A percentile compares a stretch with the other conserved stretches of the same genome.
Conservation (phyloP, 2,888 invertebrate genomes). For the Zonitis immaculata region DNA sequence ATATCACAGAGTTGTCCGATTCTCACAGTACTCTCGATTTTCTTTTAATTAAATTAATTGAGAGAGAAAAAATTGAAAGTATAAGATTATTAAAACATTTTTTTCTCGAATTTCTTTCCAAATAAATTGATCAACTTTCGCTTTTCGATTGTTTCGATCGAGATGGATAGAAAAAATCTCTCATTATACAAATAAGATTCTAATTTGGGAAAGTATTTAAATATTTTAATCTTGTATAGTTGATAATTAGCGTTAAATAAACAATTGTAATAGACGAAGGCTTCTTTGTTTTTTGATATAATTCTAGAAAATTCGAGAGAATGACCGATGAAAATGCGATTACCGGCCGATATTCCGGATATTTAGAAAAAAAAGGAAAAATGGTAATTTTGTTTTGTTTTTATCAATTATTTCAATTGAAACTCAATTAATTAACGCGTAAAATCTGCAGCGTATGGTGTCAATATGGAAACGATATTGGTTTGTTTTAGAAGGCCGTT, state of each 20-base stretch:
- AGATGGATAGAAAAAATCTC: no score
- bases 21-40: no score
- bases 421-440: not conserved
- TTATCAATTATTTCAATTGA: not conserved
- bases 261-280: not conserved
- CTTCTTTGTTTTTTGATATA: not conserved
- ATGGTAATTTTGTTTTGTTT: slow-evolving; percentile 3
- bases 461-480: slow-evolving; percentile 53
- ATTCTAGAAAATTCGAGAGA: not conserved
- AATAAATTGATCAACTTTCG: not conserved
- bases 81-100: no score
- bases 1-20: no score
- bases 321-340: slow-evolving; percentile 1
- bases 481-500: slow-evolving; percentile 54
- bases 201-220: not conserved
- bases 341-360: slow-evolving; percentile 49
- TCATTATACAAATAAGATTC: not conserved
- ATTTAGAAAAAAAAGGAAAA: slow-evolving; percentile 51
- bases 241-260: no score
- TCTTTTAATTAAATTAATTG: no score
- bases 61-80: no score
- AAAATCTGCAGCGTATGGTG: slow-evolving; percentile 46
- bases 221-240: no score
- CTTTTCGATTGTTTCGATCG: not conserved
- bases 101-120: not conserved